Evolutionary conservation across 2,888 invertebrate genomes (phyloP).

Genomic region (Blomia tropicalis): DNA sequence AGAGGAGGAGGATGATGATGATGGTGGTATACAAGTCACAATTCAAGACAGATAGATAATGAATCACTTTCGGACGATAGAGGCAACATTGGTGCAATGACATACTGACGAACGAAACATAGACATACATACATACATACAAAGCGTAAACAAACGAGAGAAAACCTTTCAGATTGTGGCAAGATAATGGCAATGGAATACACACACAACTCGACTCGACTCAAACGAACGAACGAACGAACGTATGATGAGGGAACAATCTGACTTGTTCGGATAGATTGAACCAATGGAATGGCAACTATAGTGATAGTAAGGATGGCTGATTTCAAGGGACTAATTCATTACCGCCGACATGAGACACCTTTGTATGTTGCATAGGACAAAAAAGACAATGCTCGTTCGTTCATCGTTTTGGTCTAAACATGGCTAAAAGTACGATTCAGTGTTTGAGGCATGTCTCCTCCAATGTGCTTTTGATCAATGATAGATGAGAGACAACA

Average conservation of each 20-base stretch:
- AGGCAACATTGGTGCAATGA: too few species aligned
- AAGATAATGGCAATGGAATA: constrained; percentile 10
- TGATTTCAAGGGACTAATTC: constrained; percentile 15
- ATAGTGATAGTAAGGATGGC: not conserved
- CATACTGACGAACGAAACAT: too few species aligned
- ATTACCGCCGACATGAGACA: constrained; percentile 12
- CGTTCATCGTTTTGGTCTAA: not conserved
- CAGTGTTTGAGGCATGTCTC: too few species aligned
- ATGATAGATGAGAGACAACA: not conserved
- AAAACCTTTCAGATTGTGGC: constrained; percentile 3
- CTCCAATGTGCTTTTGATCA: not conserved
- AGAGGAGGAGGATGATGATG: too few species aligned
- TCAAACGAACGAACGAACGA: too few species aligned
- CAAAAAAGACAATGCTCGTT: not conserved
- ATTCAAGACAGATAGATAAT: constrained; percentile 9
- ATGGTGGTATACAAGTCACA: not conserved
- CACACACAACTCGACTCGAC: too few species aligned
- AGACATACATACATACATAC: too few species aligned
- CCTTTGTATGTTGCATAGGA: constrained; percentile 3
- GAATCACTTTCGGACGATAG: constrained; percentile 9
- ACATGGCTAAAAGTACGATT: too few species aligned
- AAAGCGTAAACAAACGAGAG: not conserved
- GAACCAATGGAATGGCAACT: too few species aligned
- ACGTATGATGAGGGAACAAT: too few species aligned
- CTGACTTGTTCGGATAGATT: too few species aligned